These are phyloP conservation scores for Drosophila macrospina DNA, from an alignment of 2,888 invertebrate genomes.

Conservation along the genomic window DNA sequence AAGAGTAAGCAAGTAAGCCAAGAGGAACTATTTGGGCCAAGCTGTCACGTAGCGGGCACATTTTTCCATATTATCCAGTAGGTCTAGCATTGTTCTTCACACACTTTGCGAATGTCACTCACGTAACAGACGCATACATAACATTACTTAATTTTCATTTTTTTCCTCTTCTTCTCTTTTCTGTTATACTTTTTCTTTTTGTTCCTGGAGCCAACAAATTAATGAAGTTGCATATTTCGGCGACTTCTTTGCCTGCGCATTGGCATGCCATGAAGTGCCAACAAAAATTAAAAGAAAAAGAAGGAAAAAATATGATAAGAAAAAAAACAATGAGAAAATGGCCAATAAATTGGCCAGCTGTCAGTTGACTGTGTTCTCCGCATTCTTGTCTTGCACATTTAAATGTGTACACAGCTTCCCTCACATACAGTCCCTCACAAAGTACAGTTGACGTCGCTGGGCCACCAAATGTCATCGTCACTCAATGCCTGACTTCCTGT, in stretches of 20 bases:
- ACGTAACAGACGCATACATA: constrained; percentile 81
- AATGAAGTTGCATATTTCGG: constrained; percentile 70
- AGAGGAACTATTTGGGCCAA: constrained; percentile 56
- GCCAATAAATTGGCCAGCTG: constrained; percentile 34
- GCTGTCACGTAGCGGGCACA: constrained; percentile 77
- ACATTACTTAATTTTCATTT: constrained; percentile 77
- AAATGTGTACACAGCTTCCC: not conserved
- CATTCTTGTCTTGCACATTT: constrained; percentile 11
- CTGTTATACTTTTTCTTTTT: not conserved
- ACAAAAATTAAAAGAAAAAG: not conserved
- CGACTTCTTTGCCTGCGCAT: constrained; percentile 27
- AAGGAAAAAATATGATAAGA: not conserved
- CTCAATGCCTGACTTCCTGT: constrained; percentile 32
- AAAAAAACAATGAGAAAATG: not conserved
- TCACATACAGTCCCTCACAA: not conserved
- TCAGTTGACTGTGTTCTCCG: constrained; percentile 20
- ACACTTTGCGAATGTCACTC: constrained; percentile 63
- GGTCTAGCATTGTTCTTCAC: constrained; percentile 34
- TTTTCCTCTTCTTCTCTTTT: constrained; percentile 1
- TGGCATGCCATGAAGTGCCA: constrained; percentile 8
- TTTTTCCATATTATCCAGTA: constrained; percentile 75
- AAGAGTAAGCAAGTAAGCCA: not conserved
- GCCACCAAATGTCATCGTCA: constrained; percentile 48
- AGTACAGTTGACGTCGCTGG: constrained; percentile 4
- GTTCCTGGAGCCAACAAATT: constrained; percentile 49